Evolutionary conservation across 2,888 invertebrate species (phyloP), one percentile per base, ranked within the genome.

Genomic region (Eupithecia subfuscata): DNA sequence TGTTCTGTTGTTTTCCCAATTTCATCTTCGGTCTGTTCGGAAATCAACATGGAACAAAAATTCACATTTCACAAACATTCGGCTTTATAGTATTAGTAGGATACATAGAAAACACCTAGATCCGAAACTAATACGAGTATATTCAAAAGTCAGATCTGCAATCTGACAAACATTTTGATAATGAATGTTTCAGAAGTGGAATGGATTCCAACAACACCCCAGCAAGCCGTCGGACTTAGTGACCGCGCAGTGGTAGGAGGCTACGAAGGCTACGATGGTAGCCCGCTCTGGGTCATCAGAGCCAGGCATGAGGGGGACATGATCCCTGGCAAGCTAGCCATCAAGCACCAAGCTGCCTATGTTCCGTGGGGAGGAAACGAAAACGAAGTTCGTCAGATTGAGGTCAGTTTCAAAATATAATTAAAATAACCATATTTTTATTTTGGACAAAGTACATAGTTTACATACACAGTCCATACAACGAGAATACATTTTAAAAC

Each of bases 201-300:
- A 82, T 94, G 94, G 94, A 80, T 94, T 12, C 88, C 90, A 0
- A 85, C 89, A 0, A 88, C 88, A 1, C 81, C 87, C 0, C 79
- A 78, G 11, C 83, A 86, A 14, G 94, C 92, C 0, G 79, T 81
- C 0, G 72, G 82, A 1, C 84, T 93, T 0, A 81, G 83, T 5
- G 86, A 92, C 79, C 84, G 89, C 22, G 95, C 94, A 0, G 89
- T 95, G 0, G 91, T 94, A 0, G 95, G 86, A 2, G 95, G 95
- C 0, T 93, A 91, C 67, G 95, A 95, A 79, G 93, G 90, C 0
- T 82, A 92, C 56, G 95, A 95, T 56, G 88, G 90, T 1, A 94
- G 93, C 76, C 94, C 95, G 0, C 86, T 95, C 6, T 95, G 95
- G 93, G 90, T 94, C 1, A 95, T 95, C 78, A 84, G 95, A 40